Conservation (phyloP, 2,888 invertebrate genomes). For the Hesperia comma region DNA sequence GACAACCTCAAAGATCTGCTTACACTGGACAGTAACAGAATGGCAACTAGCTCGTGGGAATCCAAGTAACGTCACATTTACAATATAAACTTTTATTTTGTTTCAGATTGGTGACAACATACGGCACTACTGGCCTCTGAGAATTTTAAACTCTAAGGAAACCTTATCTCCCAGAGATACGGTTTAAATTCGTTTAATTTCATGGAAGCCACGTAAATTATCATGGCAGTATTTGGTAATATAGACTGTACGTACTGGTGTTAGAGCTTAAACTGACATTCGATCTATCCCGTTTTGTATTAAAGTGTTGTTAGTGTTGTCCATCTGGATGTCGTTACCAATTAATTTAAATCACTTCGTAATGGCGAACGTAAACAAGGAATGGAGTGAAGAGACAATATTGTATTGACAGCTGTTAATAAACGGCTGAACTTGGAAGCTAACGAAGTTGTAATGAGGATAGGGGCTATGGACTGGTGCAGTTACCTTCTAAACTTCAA, state of each 20-base stretch:
- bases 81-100: constrained; percentile 15
- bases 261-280: constrained; percentile 6
- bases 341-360: constrained; percentile 31
- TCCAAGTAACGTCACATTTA: constrained; percentile 41
- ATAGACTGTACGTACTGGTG: background rate
- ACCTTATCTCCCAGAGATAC: background rate
- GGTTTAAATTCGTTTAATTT: constrained; percentile 5
- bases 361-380: constrained; percentile 31
- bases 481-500: no score
- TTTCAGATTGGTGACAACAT: constrained; percentile 2
- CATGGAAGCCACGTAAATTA: background rate
- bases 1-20: constrained; percentile 43
- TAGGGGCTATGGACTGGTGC: background rate
- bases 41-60: constrained; percentile 56
- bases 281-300: background rate
- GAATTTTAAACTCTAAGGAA: constrained; percentile 45
- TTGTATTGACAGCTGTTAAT: constrained; percentile 30
- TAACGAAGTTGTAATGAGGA: background rate
- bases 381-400: constrained; percentile 10
- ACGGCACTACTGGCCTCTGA: constrained; percentile 6
- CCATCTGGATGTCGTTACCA: constrained; percentile 35
- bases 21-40: constrained; percentile 56
- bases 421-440: background rate
- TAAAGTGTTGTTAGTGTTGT: constrained; percentile 1
- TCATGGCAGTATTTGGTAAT: background rate